Evolutionary conservation across 92 coral and sea anemone species (phyloP).

Genomic region (Nematostella vectensis): DNA sequence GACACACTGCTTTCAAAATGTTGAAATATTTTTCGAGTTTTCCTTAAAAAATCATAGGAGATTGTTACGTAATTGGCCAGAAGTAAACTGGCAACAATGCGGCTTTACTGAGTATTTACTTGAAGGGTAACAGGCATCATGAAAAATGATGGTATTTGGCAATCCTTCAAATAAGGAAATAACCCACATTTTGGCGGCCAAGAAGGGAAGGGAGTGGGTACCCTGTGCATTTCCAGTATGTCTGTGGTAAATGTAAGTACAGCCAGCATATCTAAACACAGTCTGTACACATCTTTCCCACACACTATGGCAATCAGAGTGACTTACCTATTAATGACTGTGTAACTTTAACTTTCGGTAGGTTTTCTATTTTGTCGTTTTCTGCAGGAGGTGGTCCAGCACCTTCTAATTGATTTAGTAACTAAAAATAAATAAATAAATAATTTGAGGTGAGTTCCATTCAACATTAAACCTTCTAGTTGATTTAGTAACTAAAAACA

Average conservation of each 20-base stretch:
- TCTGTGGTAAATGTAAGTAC: too few species aligned
- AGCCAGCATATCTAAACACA: too few species aligned
- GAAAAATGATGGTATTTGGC: neutral
- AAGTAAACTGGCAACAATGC: too few species aligned
- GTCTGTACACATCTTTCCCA: neutral
- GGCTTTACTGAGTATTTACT: too few species aligned
- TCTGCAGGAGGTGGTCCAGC: slow-evolving; percentile 97
- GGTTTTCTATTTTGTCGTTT: slow-evolving; percentile 50
- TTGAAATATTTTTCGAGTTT: too few species aligned
- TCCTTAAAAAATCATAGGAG: too few species aligned
- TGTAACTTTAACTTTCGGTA: slow-evolving; percentile 64
- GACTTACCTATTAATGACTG: slow-evolving; percentile 72
- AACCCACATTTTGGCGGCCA: too few species aligned
- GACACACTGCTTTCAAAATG: neutral
- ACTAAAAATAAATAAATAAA: slow-evolving; percentile 29
- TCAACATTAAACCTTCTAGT: slow-evolving; percentile 92
- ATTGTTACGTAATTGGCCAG: too few species aligned
- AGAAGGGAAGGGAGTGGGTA: too few species aligned
- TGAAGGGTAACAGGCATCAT: too few species aligned
- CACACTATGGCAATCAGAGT: neutral
- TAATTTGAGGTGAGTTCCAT: too few species aligned
- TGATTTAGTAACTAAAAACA: slow-evolving; percentile 77
- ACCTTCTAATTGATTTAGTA: slow-evolving; percentile 92
- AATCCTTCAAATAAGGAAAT: neutral
- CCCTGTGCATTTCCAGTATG: too few species aligned